Evolutionary conservation across 2,888 invertebrate genomes (phyloP), one percentile per base, ranked within the genome.

Genomic region (Ichneumon xanthorius): DNA sequence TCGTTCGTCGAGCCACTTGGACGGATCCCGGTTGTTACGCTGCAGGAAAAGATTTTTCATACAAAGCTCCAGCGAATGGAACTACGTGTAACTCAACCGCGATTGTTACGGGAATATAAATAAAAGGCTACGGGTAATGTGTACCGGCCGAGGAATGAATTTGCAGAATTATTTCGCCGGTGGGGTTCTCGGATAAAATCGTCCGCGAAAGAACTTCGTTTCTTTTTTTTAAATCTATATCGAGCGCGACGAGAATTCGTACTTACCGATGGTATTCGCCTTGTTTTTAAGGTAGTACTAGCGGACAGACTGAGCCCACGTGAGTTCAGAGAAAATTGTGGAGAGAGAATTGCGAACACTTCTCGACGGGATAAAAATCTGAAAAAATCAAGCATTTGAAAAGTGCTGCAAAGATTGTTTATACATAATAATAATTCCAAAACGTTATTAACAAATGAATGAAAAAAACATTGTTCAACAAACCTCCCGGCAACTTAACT

Each of bases 1-100:
- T 75, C 81, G 79, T 78, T 72, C 58, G 77, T 48, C 71, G 78
- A 75, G 86, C 82, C 77, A 84, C 80, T 84, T 84, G 48, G 79
- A 53, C 61, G 83, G 55, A 68, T 73, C 78, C 67, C 72, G 79
- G 79, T 78, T 68, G 68, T 83, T 83, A 79, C 73, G 19, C 16
- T 67, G 48, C 53, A 65, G 53, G 37, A 22, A 37, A 50, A 76
- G 19, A 61, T 61, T 61, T 61, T 61, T 61, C 19, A 55, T 55
- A 26, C 11, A 14, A 26, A 22, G 11, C 26, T 2, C 14, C 22
- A 0, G 26, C 26, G 58, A 58, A 22, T 4, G 26, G 26, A 7
- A 22, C 55, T 22, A 55, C 30, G 22, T 61, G 26, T 30, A 16
- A 30, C 61, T 16, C 30, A 30, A 5, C 30, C 61, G 16, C 61